Evolutionary conservation across 2,888 invertebrate species (phyloP).

Genomic region (Drosophila helvetica): DNA sequence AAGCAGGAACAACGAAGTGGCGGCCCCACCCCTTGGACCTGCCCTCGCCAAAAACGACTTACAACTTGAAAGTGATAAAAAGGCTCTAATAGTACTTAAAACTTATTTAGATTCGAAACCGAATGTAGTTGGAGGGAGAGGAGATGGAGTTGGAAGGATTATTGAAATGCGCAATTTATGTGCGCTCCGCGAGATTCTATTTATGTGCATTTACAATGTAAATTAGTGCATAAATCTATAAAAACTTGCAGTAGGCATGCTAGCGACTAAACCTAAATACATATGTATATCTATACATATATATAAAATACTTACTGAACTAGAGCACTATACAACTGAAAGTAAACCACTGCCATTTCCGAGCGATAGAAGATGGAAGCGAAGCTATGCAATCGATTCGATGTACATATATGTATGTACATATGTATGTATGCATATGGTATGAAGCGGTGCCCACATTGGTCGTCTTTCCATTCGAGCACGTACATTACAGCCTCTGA

Average conservation of each 20-base stretch:
- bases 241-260: slow-evolving; percentile 32
- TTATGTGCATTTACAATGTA: slow-evolving; percentile 74
- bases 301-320: slow-evolving; percentile 41
- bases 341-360: slow-evolving; percentile 77
- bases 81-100: slow-evolving; percentile 73
- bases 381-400: slow-evolving; percentile 1
- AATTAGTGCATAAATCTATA: slow-evolving; percentile 58
- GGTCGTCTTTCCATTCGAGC: slow-evolving; percentile 21
- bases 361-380: slow-evolving; percentile 29
- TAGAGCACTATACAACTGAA: slow-evolving; percentile 67
- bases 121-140: slow-evolving; percentile 46
- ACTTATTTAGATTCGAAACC: slow-evolving; percentile 61
- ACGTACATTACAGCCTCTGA: background rate
- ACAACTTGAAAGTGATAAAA: slow-evolving; percentile 72
- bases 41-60: slow-evolving; percentile 67
- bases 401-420: background rate
- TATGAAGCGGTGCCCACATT: slow-evolving; percentile 27
- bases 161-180: slow-evolving; percentile 43
- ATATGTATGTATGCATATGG: background rate
- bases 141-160: slow-evolving; percentile 37
- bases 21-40: slow-evolving; percentile 35
- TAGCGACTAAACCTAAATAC: slow-evolving; percentile 27
- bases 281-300: slow-evolving; percentile 22
- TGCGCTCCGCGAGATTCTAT: slow-evolving; percentile 50
- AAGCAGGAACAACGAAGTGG: slow-evolving; percentile 64